phyloP scores from a whole-genome alignment of 2,113 vertebrate species.

The Lophius piscatorius region DNA sequence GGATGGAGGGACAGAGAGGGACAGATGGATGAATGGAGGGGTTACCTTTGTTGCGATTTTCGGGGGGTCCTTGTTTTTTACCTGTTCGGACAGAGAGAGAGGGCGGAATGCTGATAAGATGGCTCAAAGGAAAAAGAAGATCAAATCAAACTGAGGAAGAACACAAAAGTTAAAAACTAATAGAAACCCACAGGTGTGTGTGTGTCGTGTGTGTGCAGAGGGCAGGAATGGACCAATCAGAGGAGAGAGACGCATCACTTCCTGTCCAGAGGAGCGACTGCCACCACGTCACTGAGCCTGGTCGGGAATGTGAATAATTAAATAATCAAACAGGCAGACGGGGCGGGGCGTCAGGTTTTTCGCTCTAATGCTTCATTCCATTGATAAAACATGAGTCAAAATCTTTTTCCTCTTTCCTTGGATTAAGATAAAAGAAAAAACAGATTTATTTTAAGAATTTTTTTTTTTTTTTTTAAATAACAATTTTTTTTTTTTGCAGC shows the following conservation, averaged over 20 bases:
- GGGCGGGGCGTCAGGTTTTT: no score
- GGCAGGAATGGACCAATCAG: conserved; percentile 75
- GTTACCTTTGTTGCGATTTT: conserved; percentile 99
- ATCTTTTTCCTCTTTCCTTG: no score
- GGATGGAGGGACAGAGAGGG: conserved; percentile 64
- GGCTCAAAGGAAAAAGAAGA: conserved; percentile 81
- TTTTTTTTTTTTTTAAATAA: no score
- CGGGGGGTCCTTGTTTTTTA: conserved; percentile 99
- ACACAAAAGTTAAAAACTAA: conserved; percentile 73
- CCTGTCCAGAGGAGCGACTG: conserved; percentile 31
- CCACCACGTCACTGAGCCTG: no score
- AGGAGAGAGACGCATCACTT: conserved; percentile 63
- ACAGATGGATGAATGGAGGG: conserved; percentile 79
- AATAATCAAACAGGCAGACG: background rate
- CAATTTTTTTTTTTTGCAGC: no score
- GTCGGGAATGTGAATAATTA: no score
- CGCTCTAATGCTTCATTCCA: no score
- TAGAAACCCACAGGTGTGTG: conserved; percentile 70
- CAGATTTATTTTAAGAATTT: no score
- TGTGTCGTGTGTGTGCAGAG: conserved; percentile 59
- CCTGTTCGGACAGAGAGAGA: conserved; percentile 98
- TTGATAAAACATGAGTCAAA: no score
- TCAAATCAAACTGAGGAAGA: conserved; percentile 73
- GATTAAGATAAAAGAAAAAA: no score
- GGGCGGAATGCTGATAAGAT: conserved; percentile 88